A percentile compares a stretch with the other conserved stretches of the same genome.
phyloP scores from a whole-genome alignment of 2,797 vertebrate species.

The Sternarchorhynchus goeldii region DNA sequence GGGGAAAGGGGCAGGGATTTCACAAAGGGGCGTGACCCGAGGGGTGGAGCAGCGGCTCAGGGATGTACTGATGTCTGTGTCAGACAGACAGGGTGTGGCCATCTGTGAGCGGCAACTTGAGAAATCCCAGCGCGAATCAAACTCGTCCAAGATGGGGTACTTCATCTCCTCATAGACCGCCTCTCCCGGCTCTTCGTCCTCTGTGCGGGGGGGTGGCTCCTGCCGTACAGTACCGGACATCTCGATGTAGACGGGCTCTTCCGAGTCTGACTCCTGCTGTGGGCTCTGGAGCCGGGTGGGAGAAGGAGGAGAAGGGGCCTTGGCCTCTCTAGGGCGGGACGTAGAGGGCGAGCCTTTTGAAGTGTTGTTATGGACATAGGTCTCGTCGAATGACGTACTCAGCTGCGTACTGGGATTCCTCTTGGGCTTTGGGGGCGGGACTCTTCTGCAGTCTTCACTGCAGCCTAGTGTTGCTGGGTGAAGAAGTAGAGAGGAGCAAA shows the following conservation, averaged over 20 bases:
- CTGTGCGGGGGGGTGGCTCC: slow-evolving; percentile 78
- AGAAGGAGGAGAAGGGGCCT: slow-evolving; percentile 75
- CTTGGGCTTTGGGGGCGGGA: slow-evolving; percentile 98
- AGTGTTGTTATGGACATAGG: slow-evolving; percentile 86
- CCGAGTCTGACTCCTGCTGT: slow-evolving; percentile 82
- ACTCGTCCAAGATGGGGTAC: slow-evolving; percentile 91
- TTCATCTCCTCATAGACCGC: slow-evolving; percentile 99
- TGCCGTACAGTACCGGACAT: slow-evolving; percentile 92
- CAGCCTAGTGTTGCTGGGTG: slow-evolving; percentile 85
- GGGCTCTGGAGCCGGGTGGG: slow-evolving; percentile 80
- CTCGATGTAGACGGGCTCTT: slow-evolving; percentile 98
- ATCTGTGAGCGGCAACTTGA: slow-evolving; percentile 91
- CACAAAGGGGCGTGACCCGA: slow-evolving; percentile 88
- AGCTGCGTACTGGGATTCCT: slow-evolving; percentile 97
- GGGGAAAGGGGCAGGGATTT: slow-evolving; percentile 97
- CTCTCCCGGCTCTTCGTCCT: slow-evolving; percentile 93
- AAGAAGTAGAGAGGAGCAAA: not conserved
- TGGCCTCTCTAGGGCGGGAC: slow-evolving; percentile 57
- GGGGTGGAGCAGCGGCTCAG: slow-evolving; percentile 87
- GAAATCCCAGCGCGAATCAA: slow-evolving; percentile 85
- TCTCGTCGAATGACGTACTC: slow-evolving; percentile 96
- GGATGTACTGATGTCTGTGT: slow-evolving; percentile 77
- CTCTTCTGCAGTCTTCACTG: slow-evolving; percentile 95
- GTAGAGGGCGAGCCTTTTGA: slow-evolving; percentile 70
- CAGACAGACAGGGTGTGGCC: slow-evolving; percentile 91